Conservation (phyloP, 2,888 invertebrate species). For the Blera fallax region DNA sequence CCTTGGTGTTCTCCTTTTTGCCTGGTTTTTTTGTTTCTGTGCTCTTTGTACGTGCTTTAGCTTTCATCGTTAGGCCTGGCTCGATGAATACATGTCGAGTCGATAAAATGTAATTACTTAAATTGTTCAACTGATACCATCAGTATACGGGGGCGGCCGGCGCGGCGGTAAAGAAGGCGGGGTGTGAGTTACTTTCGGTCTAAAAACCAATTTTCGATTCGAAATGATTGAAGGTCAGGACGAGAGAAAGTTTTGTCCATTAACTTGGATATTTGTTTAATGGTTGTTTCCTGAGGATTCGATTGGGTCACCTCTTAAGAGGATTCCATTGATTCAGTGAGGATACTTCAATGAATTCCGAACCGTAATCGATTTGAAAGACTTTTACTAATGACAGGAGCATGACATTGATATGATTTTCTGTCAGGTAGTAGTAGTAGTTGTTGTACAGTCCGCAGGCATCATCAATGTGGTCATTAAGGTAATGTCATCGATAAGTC, state of each 20-base stretch:
- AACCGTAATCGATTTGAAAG: constrained; percentile 49
- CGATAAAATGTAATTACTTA: constrained; percentile 69
- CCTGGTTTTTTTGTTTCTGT: neutral
- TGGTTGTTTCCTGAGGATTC: constrained; percentile 20
- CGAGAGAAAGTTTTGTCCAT: constrained; percentile 54
- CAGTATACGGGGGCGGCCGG: no score
- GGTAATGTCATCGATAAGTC: constrained; percentile 55
- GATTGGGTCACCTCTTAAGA: constrained; percentile 31
- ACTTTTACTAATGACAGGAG: constrained; percentile 56
- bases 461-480: constrained; percentile 48
- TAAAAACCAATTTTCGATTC: constrained; percentile 34
- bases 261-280: constrained; percentile 49
- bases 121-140: constrained; percentile 54
- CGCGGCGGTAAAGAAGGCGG: no score
- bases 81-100: constrained; percentile 22
- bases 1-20: neutral
- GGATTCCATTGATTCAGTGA: neutral
- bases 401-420: constrained; percentile 65
- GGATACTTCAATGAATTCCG: neutral
- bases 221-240: constrained; percentile 63
- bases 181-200: neutral
- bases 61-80: constrained; percentile 6
- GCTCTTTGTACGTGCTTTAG: constrained; percentile 19
- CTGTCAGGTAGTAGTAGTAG: constrained; percentile 2
- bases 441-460: neutral